These are phyloP conservation scores for Dasypolia templi DNA, from an alignment of 2,888 invertebrate species.

Conservation along the genomic window DNA sequence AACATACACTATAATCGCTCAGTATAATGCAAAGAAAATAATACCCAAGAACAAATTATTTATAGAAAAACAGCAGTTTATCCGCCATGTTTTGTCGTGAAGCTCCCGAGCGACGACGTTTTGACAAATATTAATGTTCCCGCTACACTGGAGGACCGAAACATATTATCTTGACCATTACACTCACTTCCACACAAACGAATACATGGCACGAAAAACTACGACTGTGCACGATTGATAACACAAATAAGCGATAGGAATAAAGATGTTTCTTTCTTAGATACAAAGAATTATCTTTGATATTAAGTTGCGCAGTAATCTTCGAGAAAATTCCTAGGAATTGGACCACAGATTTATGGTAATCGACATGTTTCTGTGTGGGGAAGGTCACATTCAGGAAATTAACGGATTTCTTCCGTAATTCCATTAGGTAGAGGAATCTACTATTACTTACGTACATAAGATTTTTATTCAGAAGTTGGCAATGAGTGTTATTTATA, in stretches of 20 bases:
- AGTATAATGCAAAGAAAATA: conserved; percentile 20
- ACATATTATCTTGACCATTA: conserved; percentile 77
- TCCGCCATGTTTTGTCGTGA: conserved; percentile 66
- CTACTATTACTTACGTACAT: conserved; percentile 18
- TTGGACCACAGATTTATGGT: conserved; percentile 16
- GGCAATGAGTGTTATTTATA: background rate
- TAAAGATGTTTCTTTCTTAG: conserved; percentile 53
- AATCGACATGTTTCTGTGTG: conserved; percentile 36
- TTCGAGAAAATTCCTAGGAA: conserved; percentile 20
- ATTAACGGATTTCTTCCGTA: conserved; percentile 54
- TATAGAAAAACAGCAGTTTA: conserved; percentile 67
- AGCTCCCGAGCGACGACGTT: conserved; percentile 70
- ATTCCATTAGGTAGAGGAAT: conserved; percentile 37
- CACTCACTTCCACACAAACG: conserved; percentile 68
- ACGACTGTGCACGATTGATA: conserved; percentile 66
- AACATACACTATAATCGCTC: conserved; percentile 8
- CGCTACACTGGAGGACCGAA: conserved; percentile 66
- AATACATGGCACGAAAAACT: conserved; percentile 62
- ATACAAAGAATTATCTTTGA: conserved; percentile 3
- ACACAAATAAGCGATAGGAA: conserved; percentile 65
- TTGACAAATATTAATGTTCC: conserved; percentile 79
- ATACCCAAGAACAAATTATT: conserved; percentile 46
- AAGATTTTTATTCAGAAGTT: conserved; percentile 11
- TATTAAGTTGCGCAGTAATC: conserved; percentile 27
- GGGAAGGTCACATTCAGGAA: conserved; percentile 50